Conservation (phyloP, 2,797 vertebrate species). For the Rhynchonycteris naso region DNA sequence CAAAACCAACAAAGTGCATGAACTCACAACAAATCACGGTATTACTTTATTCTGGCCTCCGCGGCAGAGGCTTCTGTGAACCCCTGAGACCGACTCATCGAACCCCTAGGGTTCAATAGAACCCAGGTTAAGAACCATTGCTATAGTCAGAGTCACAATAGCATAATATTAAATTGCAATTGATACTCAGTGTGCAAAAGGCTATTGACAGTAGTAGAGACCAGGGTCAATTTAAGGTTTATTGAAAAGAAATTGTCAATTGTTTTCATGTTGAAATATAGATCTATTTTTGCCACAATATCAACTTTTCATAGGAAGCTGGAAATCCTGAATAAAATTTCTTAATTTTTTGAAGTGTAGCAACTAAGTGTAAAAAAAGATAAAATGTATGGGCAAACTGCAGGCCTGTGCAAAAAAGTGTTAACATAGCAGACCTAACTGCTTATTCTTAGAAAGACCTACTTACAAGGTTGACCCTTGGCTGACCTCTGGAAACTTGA, state of each 20-base stretch:
- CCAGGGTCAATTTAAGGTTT: background rate
- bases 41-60: no score
- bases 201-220: background rate
- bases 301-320: conserved; percentile 14
- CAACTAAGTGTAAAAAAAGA: background rate
- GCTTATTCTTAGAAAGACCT: background rate
- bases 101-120: no score
- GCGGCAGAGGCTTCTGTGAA: no score
- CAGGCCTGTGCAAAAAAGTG: background rate
- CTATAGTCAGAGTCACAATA: background rate
- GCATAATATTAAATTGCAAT: background rate
- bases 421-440: background rate
- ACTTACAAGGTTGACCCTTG: background rate
- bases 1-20: no score
- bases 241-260: background rate
- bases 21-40: no score
- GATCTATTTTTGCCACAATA: background rate
- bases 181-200: background rate
- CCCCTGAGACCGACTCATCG: no score
- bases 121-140: no score
- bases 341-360: background rate
- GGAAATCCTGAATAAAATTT: background rate
- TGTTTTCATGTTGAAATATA: background rate
- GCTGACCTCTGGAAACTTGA: background rate
- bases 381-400: background rate